Conservation (phyloP, 1,140 invertebrate genomes). For the Heliconius hermathena region DNA sequence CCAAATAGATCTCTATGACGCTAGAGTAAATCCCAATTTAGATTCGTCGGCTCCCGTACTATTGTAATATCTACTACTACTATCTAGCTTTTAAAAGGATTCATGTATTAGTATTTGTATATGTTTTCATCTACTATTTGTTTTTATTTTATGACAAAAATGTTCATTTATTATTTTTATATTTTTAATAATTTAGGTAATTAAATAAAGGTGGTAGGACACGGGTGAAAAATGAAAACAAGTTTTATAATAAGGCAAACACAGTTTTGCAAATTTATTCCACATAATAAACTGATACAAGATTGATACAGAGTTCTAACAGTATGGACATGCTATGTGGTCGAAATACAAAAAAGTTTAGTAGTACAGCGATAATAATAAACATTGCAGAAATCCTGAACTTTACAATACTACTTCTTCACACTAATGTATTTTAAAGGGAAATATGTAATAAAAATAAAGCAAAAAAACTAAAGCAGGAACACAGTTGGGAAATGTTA, state of each 20-base stretch:
- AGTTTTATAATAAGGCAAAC: constrained; percentile 78
- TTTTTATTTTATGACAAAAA: too few species aligned
- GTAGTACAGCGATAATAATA: constrained; percentile 75
- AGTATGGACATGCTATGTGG: constrained; percentile 78
- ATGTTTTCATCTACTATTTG: too few species aligned
- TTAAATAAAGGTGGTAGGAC: neutral
- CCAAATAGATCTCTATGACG: too few species aligned
- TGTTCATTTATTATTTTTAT: too few species aligned
- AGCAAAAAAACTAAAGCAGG: constrained; percentile 82
- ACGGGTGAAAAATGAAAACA: constrained; percentile 70
- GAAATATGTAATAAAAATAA: constrained; percentile 80
- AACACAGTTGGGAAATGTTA: constrained; percentile 82
- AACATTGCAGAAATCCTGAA: constrained; percentile 79
- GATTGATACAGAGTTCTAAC: constrained; percentile 79
- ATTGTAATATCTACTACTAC: too few species aligned
- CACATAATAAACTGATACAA: constrained; percentile 81
- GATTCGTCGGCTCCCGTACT: too few species aligned
- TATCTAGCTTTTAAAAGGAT: too few species aligned
- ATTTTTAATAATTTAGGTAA: neutral
- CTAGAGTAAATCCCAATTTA: too few species aligned
- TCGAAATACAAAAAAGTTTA: constrained; percentile 77
- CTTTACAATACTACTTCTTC: constrained; percentile 79
- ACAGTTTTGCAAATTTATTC: constrained; percentile 82
- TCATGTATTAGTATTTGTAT: too few species aligned
- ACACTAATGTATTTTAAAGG: constrained; percentile 80